A percentile compares a stretch with the other conserved stretches of the same genome.
These are phyloP conservation scores for Orbicella faveolata DNA, from an alignment of 64 coral and sea anemone genomes.

Conservation along the genomic window DNA sequence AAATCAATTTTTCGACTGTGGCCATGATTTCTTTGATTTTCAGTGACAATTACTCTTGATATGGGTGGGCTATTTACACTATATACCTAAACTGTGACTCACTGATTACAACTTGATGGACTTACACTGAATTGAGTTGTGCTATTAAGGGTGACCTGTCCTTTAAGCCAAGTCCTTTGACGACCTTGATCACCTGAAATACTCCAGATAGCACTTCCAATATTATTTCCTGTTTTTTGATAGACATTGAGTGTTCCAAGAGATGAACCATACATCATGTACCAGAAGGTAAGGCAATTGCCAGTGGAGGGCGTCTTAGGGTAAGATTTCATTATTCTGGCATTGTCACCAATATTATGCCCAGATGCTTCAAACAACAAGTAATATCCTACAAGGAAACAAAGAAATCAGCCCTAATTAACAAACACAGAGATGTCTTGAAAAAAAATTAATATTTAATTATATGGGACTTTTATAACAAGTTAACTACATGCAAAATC, in stretches of 20 bases:
- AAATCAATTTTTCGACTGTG: no score
- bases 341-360: constrained; percentile 41
- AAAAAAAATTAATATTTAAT: no score
- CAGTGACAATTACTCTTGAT: no score
- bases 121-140: constrained; percentile 73
- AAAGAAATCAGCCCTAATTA: not conserved
- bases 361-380: constrained; percentile 50
- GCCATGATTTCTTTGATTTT: no score
- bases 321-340: constrained; percentile 66
- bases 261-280: constrained; percentile 84
- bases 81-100: no score
- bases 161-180: constrained; percentile 79
- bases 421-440: no score
- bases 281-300: constrained; percentile 83
- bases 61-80: no score
- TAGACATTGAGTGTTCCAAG: constrained; percentile 89
- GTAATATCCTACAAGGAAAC: constrained; percentile 61
- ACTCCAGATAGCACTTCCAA: constrained; percentile 68
- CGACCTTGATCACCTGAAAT: constrained; percentile 67
- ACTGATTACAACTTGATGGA: not conserved
- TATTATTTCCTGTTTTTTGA: constrained; percentile 42
- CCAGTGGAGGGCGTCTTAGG: not conserved
- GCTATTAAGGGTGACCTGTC: constrained; percentile 68
- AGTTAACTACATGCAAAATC: no score
- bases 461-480: no score